Evolutionary conservation across 2,113 vertebrate genomes (phyloP).

Genomic region (Aptenodytes forsteri): DNA sequence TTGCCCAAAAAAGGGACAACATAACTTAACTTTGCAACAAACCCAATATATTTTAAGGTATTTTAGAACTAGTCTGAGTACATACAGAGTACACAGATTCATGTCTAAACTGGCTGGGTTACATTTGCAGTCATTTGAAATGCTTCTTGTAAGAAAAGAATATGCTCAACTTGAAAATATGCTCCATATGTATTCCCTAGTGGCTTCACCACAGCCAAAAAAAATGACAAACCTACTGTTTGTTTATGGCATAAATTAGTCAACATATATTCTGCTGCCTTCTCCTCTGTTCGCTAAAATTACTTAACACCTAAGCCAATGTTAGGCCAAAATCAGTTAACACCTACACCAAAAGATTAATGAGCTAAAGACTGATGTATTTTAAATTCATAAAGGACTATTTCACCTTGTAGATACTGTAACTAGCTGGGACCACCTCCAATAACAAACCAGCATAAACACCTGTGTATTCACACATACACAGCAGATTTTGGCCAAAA

Average conservation of each 20-base stretch:
- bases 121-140: background rate
- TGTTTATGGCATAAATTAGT: background rate
- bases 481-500: background rate
- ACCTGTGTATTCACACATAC: background rate
- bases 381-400: background rate
- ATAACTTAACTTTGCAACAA: background rate
- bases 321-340: background rate
- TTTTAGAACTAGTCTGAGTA: background rate
- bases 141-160: background rate
- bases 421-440: background rate
- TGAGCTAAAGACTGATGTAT: background rate
- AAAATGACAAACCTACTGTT: background rate
- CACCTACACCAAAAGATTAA: background rate
- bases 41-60: background rate
- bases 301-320: background rate
- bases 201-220: background rate
- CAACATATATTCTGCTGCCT: background rate
- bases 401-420: background rate
- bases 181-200: background rate
- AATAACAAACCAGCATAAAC: background rate
- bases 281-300: background rate
- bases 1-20: background rate
- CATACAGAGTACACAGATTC: background rate
- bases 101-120: background rate
- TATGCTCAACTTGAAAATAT: background rate